Percentiles rank a stretch among this genome's conserved stretches.
phyloP scores from a whole-genome alignment of 2,888 invertebrate genomes.

The Nemotelus pantherinus region DNA sequence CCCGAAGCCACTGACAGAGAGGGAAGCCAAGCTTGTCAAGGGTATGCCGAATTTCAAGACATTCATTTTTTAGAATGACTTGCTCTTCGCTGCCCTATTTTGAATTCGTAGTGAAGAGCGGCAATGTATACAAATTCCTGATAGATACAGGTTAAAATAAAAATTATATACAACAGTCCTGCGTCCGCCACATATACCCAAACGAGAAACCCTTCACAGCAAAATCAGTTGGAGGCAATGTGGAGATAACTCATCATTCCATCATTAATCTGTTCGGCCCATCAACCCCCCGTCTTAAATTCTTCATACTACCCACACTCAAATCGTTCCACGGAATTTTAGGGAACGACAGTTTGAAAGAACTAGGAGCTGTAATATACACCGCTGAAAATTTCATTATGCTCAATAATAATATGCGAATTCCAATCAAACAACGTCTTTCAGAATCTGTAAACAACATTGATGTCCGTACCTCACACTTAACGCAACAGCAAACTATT shows the following conservation, averaged over 20 bases:
- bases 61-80: constrained; percentile 52
- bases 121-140: constrained; percentile 49
- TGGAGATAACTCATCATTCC: constrained; percentile 49
- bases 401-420: constrained; percentile 23
- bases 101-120: constrained; percentile 48
- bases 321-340: constrained; percentile 44
- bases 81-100: constrained; percentile 51
- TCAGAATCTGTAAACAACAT: constrained; percentile 37
- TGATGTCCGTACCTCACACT: background rate
- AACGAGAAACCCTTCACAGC: constrained; percentile 26
- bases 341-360: constrained; percentile 46
- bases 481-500: background rate
- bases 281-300: constrained; percentile 40
- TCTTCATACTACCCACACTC: constrained; percentile 44
- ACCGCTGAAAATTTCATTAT: constrained; percentile 43
- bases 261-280: constrained; percentile 39
- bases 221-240: constrained; percentile 46
- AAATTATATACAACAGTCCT: constrained; percentile 50
- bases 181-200: constrained; percentile 44
- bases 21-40: background rate
- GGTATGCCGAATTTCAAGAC: constrained; percentile 20
- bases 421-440: constrained; percentile 38
- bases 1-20: background rate
- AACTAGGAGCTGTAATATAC: constrained; percentile 39
- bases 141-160: constrained; percentile 51